Base-by-base conservation (phyloP, 1,140 invertebrate species). In the Diachasma alloeum region DNA sequence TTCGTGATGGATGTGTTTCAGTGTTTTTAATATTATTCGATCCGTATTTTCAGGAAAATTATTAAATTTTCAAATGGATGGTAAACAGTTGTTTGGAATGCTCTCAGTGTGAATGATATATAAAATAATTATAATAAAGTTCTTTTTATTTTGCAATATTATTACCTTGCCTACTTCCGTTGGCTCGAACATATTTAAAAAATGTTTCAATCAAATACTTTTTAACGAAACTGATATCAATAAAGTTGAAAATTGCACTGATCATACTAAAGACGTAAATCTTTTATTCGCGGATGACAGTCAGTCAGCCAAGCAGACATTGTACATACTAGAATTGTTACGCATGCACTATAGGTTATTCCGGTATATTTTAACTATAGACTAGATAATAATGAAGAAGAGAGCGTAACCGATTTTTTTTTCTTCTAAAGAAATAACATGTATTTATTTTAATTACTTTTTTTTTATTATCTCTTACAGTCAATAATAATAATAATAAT, bases 131-230 rank as follows among this genome's bases (percentile, higher is more conserved):
- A 31, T 26, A 4, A 37, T 69, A 8, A 68, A 2, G 36, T 19
- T 71, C 39, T 11, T 71, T 44, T 13, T 17, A 44, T 13, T 13
- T 10, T 73, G 13, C 19, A 9, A 72, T 8, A 19, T 24, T 37
- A 13, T 83, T 71, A 87, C 86, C 82, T 85, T 84, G 76, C 86
- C 85, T 56, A 85, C 83, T 59, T 87, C 86, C 17, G 75, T 81
- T 5, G 83, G 80, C 37, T 87, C 86, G 71, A 83, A 87, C 86
- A 87, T 87, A 56, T 75, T 74, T 37, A 10, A 36, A 13, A 39
- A 70, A 75, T 56, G 6, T 39, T 15, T 70, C 39, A 31, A 56
- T 72, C 10, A 26, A 26, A 46, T 26, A 8, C 11, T 67, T 48
- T 22, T 24, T 44, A 46, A 26, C 42, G 26, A 67, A 53, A 63